Percentiles rank a stretch among this genome's conserved stretches.
Conservation (phyloP, 2,113 vertebrate genomes). For the Charina bottae region DNA sequence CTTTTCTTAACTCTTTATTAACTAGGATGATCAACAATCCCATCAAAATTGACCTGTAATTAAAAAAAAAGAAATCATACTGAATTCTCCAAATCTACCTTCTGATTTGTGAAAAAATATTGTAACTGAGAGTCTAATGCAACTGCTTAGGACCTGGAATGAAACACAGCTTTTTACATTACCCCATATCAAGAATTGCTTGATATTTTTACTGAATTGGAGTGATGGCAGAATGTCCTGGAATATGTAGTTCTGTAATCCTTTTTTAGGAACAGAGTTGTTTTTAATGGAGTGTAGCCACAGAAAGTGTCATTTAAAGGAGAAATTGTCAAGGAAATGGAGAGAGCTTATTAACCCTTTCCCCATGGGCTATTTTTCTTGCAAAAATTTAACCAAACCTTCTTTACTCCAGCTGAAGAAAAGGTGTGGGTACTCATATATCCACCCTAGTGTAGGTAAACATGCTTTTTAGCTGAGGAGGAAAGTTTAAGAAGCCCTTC, state of each 20-base stretch:
- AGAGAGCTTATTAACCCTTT: neutral
- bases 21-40: slow-evolving; percentile 72
- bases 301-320: neutral
- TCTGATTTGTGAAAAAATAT: slow-evolving; percentile 39
- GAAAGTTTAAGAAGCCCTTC: neutral
- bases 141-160: slow-evolving; percentile 51
- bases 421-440: neutral
- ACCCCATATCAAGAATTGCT: slow-evolving; percentile 23
- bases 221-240: neutral
- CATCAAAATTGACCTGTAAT: slow-evolving; percentile 64
- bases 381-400: neutral
- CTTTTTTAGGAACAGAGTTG: neutral
- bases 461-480: neutral
- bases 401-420: neutral
- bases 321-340: neutral
- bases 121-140: slow-evolving; percentile 4
- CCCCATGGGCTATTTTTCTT: neutral
- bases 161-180: slow-evolving; percentile 38
- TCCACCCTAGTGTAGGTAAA: neutral
- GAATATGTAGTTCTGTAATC: neutral
- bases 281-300: neutral
- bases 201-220: slow-evolving; percentile 26
- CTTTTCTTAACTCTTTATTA: slow-evolving; percentile 84
- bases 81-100: slow-evolving; percentile 39
- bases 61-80: slow-evolving; percentile 56